Percentiles rank a stretch among this genome's conserved stretches.
Evolutionary conservation across 2,113 vertebrate species (phyloP).

Genomic region (Myotis yumanensis): DNA sequence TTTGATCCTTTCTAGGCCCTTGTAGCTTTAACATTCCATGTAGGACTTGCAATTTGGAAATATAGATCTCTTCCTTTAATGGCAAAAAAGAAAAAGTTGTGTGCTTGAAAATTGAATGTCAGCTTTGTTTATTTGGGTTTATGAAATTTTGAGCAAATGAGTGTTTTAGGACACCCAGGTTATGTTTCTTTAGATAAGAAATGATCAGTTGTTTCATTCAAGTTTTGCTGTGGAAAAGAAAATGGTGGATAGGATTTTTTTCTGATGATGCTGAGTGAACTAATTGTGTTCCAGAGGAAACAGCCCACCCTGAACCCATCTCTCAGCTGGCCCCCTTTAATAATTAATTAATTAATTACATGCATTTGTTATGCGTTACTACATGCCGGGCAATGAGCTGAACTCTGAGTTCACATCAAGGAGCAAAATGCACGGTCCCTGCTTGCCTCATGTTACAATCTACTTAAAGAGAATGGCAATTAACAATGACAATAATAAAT

Average conservation of each 20-base stretch:
- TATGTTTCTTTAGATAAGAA: not conserved
- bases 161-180: not conserved
- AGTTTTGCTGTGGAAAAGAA: not conserved
- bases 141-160: slow-evolving; percentile 2
- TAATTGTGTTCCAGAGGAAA: not conserved
- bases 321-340: not conserved
- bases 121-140: not conserved
- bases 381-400: not conserved
- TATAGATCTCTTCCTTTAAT: not conserved
- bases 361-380: not conserved
- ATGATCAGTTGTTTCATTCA: not conserved
- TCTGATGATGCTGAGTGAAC: not conserved
- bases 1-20: not conserved
- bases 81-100: not conserved
- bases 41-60: not conserved
- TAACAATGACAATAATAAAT: not conserved
- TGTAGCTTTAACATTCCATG: not conserved
- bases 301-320: not conserved
- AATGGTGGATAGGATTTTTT: not conserved
- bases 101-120: not conserved
- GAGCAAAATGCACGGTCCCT: not conserved
- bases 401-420: not conserved
- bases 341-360: not conserved
- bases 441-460: not conserved
- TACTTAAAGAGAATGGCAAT: not conserved